Evolutionary conservation across 1,140 invertebrate species (phyloP).

Genomic region (Bombus sibiricus): DNA sequence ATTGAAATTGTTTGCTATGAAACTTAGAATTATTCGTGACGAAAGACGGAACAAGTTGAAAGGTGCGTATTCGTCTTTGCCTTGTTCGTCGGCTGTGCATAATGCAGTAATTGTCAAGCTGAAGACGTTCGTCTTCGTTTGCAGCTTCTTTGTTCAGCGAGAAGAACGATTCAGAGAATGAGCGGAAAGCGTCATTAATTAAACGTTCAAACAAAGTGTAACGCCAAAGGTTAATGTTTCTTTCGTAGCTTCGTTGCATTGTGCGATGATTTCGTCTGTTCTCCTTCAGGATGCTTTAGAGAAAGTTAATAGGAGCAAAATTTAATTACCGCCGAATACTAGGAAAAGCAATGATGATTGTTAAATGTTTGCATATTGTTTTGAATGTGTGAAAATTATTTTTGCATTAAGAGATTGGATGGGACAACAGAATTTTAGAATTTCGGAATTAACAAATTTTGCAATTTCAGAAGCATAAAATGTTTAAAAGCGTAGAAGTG

Average conservation of each 20-base stretch:
- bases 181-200: conserved; percentile 38
- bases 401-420: too few species aligned
- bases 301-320: neutral
- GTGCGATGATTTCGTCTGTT: neutral
- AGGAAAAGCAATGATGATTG: neutral
- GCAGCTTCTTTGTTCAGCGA: conserved; percentile 20
- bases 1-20: neutral
- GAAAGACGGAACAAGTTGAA: neutral
- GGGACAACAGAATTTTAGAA: too few species aligned
- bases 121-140: neutral
- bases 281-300: neutral
- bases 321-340: too few species aligned
- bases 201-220: conserved; percentile 31
- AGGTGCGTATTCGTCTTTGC: neutral
- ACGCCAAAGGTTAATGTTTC: conserved; percentile 36
- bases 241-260: neutral
- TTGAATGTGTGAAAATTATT: too few species aligned
- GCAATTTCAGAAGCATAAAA: neutral
- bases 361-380: too few species aligned
- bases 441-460: too few species aligned
- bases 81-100: conserved; percentile 7
- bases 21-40: conserved; percentile 4
- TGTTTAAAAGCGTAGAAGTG: too few species aligned
- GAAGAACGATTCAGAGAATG: neutral
- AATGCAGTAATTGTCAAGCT: conserved; percentile 39